Evolutionary conservation across 2,888 invertebrate species (phyloP), one percentile per base, ranked within the genome.

Genomic region (Catocala sponsa): DNA sequence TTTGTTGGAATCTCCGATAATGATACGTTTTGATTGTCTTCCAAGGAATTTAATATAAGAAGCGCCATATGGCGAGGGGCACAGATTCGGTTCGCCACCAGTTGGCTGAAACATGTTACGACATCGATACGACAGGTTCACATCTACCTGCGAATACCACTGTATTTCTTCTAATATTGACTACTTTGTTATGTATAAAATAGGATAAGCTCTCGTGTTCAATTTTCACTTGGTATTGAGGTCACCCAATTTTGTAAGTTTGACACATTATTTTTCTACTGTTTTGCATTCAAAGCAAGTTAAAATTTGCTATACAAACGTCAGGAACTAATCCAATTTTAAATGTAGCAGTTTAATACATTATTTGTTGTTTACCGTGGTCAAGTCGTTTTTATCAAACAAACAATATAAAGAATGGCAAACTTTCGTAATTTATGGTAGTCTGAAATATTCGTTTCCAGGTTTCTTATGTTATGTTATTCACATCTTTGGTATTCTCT

Each of bases 11-110:
- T 89, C 88, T 86, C 88, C 82, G 82, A 83, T 93, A 93, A 93
- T 93, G 88, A 93, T 94, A 92, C 89, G 88, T 89, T 92, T 81
- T 88, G 91, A 92, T 93, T 91, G 88, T 89, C 86, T 89, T 83
- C 83, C 82, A 82, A 83, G 85, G 82, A 80, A 70, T 80, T 81
- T 83, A 83, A 83, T 82, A 82, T 82, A 84, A 81, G 79, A 81
- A 64, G 74, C 83, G 82, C 89, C 94, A 94, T 94, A 92, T 94
- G 94, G 91, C 75, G 85, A 71, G 77, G 70, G 77, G 78, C 85
- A 84, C 81, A 85, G 90, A 92, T 91, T 92, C 83, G 84, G 78
- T 81, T 70, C 81, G 83, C 80, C 74, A 78, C 86, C 88, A 89
- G 86, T 82, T 90, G 89, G 84, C 54, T 65, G 59, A 52, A 66